These are phyloP conservation scores for Euproctis similis DNA, from an alignment of 2,888 invertebrate species.

Conservation along the genomic window DNA sequence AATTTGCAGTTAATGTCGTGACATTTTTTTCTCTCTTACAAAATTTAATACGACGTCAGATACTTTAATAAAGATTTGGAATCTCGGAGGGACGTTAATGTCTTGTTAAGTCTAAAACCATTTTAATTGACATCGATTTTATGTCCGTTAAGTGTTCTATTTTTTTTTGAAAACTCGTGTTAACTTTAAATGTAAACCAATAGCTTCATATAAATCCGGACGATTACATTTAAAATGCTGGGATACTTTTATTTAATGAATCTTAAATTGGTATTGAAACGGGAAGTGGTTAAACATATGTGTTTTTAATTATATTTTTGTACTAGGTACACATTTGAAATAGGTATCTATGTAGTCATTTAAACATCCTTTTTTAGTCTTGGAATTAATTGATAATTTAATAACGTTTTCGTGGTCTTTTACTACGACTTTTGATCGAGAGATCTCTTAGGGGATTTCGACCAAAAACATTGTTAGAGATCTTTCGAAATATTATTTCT, in stretches of 20 bases:
- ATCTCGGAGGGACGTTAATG: constrained; percentile 12
- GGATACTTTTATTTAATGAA: constrained; percentile 1
- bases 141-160: constrained; percentile 10
- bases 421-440: no score
- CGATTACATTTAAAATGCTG: constrained; percentile 1
- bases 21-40: constrained; percentile 15
- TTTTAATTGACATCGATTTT: constrained; percentile 25
- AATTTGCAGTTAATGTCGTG: constrained; percentile 14
- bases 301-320: not conserved
- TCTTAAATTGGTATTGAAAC: not conserved
- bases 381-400: no score
- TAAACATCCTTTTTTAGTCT: no score
- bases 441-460: no score
- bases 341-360: no score
- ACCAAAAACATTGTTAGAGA: no score
- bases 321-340: no score
- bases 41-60: constrained; percentile 7
- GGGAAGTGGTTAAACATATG: not conserved
- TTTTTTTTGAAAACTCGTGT: constrained; percentile 12
- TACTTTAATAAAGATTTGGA: constrained; percentile 9
- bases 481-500: no score
- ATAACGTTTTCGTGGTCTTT: no score
- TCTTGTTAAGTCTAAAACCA: constrained; percentile 11
- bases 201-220: constrained; percentile 4
- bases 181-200: constrained; percentile 2